Percentiles rank a stretch among this genome's conserved stretches.
Conservation (phyloP, 2,113 vertebrate genomes). For the Heterochromis multidens region DNA sequence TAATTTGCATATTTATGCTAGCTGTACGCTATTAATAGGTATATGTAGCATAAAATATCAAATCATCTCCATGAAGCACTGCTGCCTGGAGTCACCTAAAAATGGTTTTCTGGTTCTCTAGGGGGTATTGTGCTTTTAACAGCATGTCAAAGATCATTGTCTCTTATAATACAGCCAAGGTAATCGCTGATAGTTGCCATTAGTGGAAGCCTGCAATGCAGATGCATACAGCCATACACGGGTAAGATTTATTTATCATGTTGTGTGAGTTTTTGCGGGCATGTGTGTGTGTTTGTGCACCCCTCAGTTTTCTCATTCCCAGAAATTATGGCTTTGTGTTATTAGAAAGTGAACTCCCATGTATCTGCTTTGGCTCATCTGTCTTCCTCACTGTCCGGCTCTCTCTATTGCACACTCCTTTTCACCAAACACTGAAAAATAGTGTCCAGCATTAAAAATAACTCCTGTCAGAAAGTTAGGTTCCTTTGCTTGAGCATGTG, state of each 20-base stretch:
- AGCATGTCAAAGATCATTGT: background rate
- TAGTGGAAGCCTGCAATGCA: background rate
- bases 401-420: accelerated
- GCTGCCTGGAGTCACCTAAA: background rate
- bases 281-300: background rate
- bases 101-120: background rate
- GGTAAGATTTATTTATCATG: background rate
- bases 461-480: background rate
- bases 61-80: background rate
- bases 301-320: background rate
- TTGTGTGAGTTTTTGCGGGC: background rate
- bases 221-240: background rate
- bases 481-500: background rate
- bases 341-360: background rate
- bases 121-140: background rate
- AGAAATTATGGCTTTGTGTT: background rate
- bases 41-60: background rate
- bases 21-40: background rate
- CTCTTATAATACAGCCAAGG: background rate
- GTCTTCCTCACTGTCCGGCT: background rate
- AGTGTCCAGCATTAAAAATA: background rate
- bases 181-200: background rate
- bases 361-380: background rate
- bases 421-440: background rate
- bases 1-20: background rate